A percentile compares a stretch with the other conserved stretches of the same genome.
These are phyloP conservation scores for Xenopus laevis DNA, from an alignment of 2,113 vertebrate species.

Conservation along the genomic window DNA sequence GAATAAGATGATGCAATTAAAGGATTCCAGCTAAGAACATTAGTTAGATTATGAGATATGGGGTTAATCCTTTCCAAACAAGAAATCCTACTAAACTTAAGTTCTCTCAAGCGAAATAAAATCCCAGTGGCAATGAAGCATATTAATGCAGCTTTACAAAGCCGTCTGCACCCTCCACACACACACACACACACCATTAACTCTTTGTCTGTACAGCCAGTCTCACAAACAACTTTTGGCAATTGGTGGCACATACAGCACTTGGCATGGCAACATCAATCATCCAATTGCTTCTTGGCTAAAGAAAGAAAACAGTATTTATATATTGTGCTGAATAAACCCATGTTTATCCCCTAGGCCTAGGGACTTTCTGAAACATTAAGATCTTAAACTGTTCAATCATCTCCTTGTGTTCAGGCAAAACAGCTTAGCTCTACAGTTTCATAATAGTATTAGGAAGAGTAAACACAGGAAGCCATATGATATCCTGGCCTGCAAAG, in stretches of 20 bases:
- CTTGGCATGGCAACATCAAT: background rate
- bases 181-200: too few species aligned
- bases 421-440: background rate
- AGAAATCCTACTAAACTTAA: too few species aligned
- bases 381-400: constrained; percentile 9
- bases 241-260: background rate
- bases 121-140: too few species aligned
- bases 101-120: too few species aligned
- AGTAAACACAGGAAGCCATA: background rate
- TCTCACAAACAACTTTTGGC: too few species aligned
- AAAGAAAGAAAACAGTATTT: background rate
- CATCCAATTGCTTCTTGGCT: background rate
- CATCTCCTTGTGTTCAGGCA: constrained; percentile 15
- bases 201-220: too few species aligned
- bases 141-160: too few species aligned
- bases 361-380: background rate
- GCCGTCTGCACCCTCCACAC: too few species aligned
- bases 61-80: too few species aligned
- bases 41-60: too few species aligned
- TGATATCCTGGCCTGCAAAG: background rate
- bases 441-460: background rate
- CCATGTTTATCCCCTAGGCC: constrained; percentile 6
- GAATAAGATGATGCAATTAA: too few species aligned
- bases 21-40: too few species aligned
- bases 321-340: background rate